Percentiles rank a stretch among this genome's conserved stretches.
phyloP scores from a whole-genome alignment of 2,113 vertebrate species.

The Psophia crepitans region DNA sequence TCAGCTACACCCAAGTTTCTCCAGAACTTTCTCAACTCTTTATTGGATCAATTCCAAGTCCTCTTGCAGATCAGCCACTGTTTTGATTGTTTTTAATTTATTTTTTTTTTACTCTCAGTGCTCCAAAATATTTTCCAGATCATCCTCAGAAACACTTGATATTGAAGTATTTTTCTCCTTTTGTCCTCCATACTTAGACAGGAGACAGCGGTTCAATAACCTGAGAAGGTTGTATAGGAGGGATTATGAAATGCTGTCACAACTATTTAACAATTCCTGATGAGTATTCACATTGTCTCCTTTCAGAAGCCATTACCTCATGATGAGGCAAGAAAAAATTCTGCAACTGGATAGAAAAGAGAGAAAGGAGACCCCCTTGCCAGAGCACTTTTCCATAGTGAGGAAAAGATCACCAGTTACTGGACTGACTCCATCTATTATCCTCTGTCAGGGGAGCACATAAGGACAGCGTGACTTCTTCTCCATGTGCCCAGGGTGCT shows the following conservation, averaged over 20 bases:
- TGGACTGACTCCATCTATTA: background rate
- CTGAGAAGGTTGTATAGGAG: background rate
- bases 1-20: background rate
- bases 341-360: background rate
- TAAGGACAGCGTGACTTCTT: accelerated
- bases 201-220: background rate
- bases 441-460: background rate
- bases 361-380: background rate
- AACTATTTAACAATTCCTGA: background rate
- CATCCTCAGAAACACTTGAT: background rate
- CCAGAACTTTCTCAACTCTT: background rate
- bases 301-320: background rate
- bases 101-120: background rate
- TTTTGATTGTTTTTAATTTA: background rate
- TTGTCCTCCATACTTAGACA: background rate
- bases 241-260: background rate
- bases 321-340: background rate
- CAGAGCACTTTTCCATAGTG: background rate
- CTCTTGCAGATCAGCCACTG: background rate
- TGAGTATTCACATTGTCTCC: background rate
- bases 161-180: background rate
- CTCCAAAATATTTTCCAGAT: background rate
- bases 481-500: background rate
- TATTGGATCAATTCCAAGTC: background rate
- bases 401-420: background rate